Base-by-base conservation (phyloP, 1,140 invertebrate genomes). In the Tetraneura akinire region DNA sequence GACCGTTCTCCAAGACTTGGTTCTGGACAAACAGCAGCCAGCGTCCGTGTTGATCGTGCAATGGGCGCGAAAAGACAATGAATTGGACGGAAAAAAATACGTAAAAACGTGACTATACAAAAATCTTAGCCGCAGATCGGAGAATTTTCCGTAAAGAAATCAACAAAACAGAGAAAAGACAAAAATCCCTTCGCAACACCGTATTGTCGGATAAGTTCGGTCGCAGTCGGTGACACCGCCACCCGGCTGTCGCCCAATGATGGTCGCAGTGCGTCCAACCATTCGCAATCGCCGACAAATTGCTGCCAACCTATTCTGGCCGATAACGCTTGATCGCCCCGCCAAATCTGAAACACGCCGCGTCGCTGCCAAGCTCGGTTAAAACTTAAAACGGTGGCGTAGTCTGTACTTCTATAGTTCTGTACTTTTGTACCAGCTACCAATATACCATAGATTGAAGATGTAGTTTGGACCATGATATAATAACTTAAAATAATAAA, bases 81-180 rank as follows among this genome's bases (percentile, higher is more conserved):
- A 64, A 13, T 29, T 32, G 14, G 18, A 32, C 26, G 42, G 47
- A 3, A 37, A 11, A n/a, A n/a, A n/a, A n/a, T n/a, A n/a, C n/a
- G n/a, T n/a, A n/a, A n/a, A 13, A 14, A 37, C 3, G 32, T 1
- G 10, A 45, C n/a, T 4, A 21, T n/a, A n/a, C 4, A 21, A 68
- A 4, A 4, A 18, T 11, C 23, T 14, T 18, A n/a, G n/a, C 5
- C 21, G 8, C 10, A 10, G 53, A n/a, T 10, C 6, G 3, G 10
- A 4, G 18, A 47, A n/a, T 14, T 55, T 14, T 32, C 32, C 73
- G 53, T 57, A n/a, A 37, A 55, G 73, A 57, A 60, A 57, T 76
- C 73, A 55, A 76, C 51, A 55, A 10, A 76, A 76, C 32, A 42
- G 51, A 6, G 51, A n/a, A 66, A 42, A 18, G n/a, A 37, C n/a